Base-by-base conservation (phyloP, 2,888 invertebrate species). In the Pyrochroa serraticornis region DNA sequence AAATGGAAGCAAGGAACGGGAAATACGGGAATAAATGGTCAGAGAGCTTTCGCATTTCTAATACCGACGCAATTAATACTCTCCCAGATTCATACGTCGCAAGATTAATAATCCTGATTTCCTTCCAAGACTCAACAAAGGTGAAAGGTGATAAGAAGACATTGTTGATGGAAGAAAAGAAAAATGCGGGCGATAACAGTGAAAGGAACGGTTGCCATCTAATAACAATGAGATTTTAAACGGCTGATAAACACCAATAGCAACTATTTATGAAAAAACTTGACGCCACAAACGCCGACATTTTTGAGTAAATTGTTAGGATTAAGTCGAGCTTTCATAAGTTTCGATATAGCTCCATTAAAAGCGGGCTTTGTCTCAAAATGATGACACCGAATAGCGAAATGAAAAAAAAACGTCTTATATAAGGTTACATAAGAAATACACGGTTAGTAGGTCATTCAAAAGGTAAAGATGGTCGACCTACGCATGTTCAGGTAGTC, bases 361-460 rank as follows among this genome's bases (percentile, higher is more conserved):
- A 6, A 42, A 7, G 10, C 41, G 8, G 22, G 2, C 10, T 42
- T 42, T 42, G 12, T n/a, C 13, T 31, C 7, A 42, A 42, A 42
- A 7, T 1, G 14, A 38, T 7, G 14, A 39, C 39, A 39, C 14
- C 39, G 32, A 34, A 13, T 8, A 7, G 45, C 14, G 35, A 42
- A 38, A 38, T 36, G 33, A 13, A 39, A 35, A 50, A 43, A 14
- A 43, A 31, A 32, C 14, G 12, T 13, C 48, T 48, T 53, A 48
- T 54, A 36, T 58, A 45, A 49, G 54, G 49, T 49, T 44, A 43
- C 42, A 54, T 51, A 41, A 47, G 41, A 50, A 13, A 31, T 32
- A 45, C 10, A 47, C 58, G 58, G 58, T 58, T 59, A 59, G 59
- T 59, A 59, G 59, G 59, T 59, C 59, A 59, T 50, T 51, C 45